Base-by-base conservation (phyloP, 1,140 invertebrate genomes). In the Pseudomyrmex cubaensis region DNA sequence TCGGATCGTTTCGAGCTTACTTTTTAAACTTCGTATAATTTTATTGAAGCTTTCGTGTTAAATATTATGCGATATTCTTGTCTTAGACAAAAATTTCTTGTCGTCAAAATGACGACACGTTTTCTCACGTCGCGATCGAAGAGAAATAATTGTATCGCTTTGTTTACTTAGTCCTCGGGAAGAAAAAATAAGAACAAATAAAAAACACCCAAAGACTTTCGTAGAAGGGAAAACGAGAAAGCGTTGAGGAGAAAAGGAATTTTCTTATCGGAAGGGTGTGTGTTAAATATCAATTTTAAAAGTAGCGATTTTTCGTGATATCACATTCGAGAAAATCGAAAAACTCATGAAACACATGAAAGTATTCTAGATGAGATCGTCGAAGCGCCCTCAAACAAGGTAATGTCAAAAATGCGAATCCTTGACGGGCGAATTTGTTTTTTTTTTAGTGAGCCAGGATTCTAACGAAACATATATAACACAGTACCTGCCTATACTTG, bases 271-370 rank as follows among this genome's bases (percentile, higher is more conserved):
- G 35, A 10, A 9, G 56, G 5, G 25, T 15, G 15, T 25, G 70
- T 59, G 54, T 50, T 72, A 50, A 57, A 50, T 50, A 72, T 50
- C 10, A 7, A 72, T 72, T 12, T 48, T 80, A 48, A 50, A 56
- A 61, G 44, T 80, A 80, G 76, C n/a, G 44, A 50, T 72, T 70
- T 80, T 70, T 56, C 20, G 44, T 50, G 44, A 78, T 48, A 44
- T 20, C 10, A 57, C 52, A 52, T 70, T 78, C 52, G 66, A 80
- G 56, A 10, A 50, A 48, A 80, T 59, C 76, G 35, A 35, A 61
- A 80, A 70, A 80, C 76, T 80, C 64, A 66, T 76, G 85, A 90
- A 90, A 90, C 89, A 85, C 70, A 88, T 90, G 89, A 90, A 90
- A 90, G 89, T 90, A 90, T 78, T 63, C 64, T 89, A 90, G 83